These are phyloP conservation scores for Anagyrus pseudococci DNA, from an alignment of 2,888 invertebrate species.

Conservation along the genomic window DNA sequence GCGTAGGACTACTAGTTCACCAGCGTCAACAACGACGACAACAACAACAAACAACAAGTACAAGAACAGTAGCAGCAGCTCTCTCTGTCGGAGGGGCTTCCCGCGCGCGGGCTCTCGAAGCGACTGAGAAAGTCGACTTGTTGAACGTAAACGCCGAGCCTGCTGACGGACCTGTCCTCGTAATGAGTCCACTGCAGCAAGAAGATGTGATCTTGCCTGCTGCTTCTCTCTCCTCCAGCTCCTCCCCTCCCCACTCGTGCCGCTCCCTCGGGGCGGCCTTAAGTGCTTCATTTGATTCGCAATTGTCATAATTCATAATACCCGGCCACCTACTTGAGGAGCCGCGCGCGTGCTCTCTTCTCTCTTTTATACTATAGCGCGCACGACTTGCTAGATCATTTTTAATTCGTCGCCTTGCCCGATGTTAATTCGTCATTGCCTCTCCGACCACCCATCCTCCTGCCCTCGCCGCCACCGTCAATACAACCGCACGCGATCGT, in stretches of 20 bases:
- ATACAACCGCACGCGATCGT: no score
- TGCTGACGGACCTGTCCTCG: neutral
- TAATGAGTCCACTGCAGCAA: conserved; percentile 28
- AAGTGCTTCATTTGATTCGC: conserved; percentile 54
- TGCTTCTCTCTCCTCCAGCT: no score
- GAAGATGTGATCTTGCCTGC: no score
- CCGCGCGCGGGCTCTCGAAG: neutral
- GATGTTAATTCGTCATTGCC: neutral
- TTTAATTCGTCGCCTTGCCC: conserved; percentile 1
- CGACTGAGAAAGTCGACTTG: conserved; percentile 24
- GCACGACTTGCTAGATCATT: conserved; percentile 16
- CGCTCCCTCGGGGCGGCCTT: conserved; percentile 37
- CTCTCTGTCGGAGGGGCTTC: no score
- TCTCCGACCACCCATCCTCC: neutral
- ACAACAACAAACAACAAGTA: no score
- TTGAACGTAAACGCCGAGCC: conserved; percentile 26
- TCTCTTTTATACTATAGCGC: neutral
- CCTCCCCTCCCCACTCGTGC: conserved; percentile 35
- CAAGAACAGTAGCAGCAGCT: no score
- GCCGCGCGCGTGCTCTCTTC: conserved; percentile 27
- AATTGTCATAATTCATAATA: conserved; percentile 51
- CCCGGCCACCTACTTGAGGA: conserved; percentile 34
- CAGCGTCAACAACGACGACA: no score
- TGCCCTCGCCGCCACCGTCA: neutral
- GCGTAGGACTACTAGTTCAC: no score